phyloP scores from a whole-genome alignment of 2,797 vertebrate genomes.

The Acrossocheilus fasciatus region DNA sequence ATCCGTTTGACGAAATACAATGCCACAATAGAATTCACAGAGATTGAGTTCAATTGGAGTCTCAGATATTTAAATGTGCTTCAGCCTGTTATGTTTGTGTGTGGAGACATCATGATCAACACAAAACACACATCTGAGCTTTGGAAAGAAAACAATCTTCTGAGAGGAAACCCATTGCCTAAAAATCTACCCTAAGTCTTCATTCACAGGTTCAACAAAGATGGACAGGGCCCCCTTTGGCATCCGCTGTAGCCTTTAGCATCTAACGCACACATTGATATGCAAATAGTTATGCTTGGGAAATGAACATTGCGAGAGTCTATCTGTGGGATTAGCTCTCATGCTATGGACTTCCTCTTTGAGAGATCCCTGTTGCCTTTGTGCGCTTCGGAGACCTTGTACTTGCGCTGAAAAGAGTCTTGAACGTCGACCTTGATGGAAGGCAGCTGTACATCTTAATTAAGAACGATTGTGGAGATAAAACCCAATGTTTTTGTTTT shows the following conservation, averaged over 20 bases:
- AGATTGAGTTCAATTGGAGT: neutral
- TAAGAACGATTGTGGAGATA: slow-evolving; percentile 62
- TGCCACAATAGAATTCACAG: neutral
- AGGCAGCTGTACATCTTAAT: slow-evolving; percentile 70
- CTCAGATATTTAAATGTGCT: slow-evolving; percentile 28
- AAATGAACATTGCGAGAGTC: slow-evolving; percentile 66
- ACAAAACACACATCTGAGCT: slow-evolving; percentile 13
- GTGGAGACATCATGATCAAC: slow-evolving; percentile 19
- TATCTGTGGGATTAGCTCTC: slow-evolving; percentile 69
- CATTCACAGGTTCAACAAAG: slow-evolving; percentile 63
- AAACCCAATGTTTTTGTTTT: slow-evolving; percentile 56
- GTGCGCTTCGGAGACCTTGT: slow-evolving; percentile 62
- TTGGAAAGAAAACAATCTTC: slow-evolving; percentile 12
- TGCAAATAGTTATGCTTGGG: slow-evolving; percentile 78
- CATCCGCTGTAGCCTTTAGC: slow-evolving; percentile 59
- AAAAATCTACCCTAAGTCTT: slow-evolving; percentile 61
- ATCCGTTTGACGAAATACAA: neutral
- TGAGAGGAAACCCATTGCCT: slow-evolving; percentile 24
- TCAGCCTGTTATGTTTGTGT: slow-evolving; percentile 22
- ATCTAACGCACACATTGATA: slow-evolving; percentile 70
- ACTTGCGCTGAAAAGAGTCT: slow-evolving; percentile 66
- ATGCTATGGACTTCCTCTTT: slow-evolving; percentile 62
- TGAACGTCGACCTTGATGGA: slow-evolving; percentile 56
- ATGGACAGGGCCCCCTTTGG: slow-evolving; percentile 55
- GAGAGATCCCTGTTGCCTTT: slow-evolving; percentile 54